Conservation (phyloP, 2,113 vertebrate species). For the Cyanistes caeruleus region DNA sequence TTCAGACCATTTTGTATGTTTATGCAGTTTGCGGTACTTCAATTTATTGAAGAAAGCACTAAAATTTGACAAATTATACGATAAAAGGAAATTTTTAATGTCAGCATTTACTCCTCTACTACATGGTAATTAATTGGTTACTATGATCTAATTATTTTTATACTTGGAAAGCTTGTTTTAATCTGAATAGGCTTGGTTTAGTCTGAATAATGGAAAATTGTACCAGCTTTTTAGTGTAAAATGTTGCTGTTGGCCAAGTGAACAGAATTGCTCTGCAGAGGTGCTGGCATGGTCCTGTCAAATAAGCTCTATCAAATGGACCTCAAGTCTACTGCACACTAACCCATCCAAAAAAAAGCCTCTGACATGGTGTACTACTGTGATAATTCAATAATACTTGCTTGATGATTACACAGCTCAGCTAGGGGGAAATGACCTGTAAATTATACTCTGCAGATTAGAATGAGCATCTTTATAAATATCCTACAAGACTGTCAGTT, state of each 20-base stretch:
- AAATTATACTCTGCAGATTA: conserved; percentile 15
- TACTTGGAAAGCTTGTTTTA: conserved; percentile 1
- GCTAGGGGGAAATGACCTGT: conserved; percentile 17
- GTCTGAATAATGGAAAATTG: conserved; percentile 14
- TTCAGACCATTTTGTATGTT: neutral
- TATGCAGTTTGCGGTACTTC: neutral
- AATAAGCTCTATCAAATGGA: neutral
- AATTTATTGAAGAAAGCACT: neutral
- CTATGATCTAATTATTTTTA: neutral
- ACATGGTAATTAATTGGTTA: neutral
- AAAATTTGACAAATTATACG: neutral
- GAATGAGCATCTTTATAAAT: conserved; percentile 18
- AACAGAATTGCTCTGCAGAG: neutral
- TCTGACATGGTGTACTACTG: neutral
- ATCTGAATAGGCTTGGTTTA: neutral
- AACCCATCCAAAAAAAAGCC: neutral
- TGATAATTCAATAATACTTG: conserved; percentile 24
- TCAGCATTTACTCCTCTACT: neutral
- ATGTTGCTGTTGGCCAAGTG: neutral
- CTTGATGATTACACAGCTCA: conserved; percentile 17
- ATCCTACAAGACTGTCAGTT: neutral
- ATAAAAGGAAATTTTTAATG: neutral
- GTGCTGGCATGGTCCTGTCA: neutral
- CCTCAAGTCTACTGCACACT: neutral
- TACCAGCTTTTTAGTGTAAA: neutral